These are phyloP conservation scores for Hycleus cichorii DNA, from an alignment of 1,140 invertebrate genomes.

Conservation along the genomic window DNA sequence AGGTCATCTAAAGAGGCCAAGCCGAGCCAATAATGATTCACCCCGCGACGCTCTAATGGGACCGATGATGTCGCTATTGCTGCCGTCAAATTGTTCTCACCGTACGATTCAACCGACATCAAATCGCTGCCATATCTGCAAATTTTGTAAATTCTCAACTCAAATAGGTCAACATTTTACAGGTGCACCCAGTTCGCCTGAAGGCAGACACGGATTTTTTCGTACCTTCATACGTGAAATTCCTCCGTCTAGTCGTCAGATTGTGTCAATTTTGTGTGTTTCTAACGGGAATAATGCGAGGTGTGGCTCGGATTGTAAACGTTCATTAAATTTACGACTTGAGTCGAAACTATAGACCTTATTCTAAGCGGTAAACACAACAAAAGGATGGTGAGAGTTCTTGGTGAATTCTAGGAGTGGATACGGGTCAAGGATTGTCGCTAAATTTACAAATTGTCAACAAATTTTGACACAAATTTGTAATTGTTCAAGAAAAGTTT, in stretches of 20 bases:
- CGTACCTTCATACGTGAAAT: not conserved
- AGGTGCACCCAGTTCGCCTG: conserved; percentile 6
- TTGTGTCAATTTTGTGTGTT: not conserved
- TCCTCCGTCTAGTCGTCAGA: not conserved
- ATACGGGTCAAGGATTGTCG: too few relatives aligned
- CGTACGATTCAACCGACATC: conserved; percentile 81
- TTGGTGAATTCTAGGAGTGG: too few relatives aligned
- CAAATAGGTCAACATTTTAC: not conserved
- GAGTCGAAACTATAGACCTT: not conserved
- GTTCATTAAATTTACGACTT: not conserved
- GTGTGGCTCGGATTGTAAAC: not conserved
- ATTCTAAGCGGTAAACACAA: not conserved
- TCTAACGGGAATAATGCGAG: too few relatives aligned
- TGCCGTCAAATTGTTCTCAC: conserved; percentile 85
- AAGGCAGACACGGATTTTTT: conserved; percentile 5
- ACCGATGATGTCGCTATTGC: conserved; percentile 58
- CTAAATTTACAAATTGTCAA: too few relatives aligned
- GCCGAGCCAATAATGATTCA: conserved; percentile 78
- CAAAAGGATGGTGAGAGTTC: not conserved
- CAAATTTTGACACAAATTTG: too few relatives aligned
- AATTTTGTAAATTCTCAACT: too few relatives aligned
- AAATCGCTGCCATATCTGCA: conserved; percentile 86
- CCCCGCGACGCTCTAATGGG: conserved; percentile 48
- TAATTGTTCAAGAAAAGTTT: too few relatives aligned
- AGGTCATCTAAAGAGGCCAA: conserved; percentile 84